These are phyloP conservation scores for Stictocephala bisonia DNA, from an alignment of 2,888 invertebrate species.

Conservation along the genomic window DNA sequence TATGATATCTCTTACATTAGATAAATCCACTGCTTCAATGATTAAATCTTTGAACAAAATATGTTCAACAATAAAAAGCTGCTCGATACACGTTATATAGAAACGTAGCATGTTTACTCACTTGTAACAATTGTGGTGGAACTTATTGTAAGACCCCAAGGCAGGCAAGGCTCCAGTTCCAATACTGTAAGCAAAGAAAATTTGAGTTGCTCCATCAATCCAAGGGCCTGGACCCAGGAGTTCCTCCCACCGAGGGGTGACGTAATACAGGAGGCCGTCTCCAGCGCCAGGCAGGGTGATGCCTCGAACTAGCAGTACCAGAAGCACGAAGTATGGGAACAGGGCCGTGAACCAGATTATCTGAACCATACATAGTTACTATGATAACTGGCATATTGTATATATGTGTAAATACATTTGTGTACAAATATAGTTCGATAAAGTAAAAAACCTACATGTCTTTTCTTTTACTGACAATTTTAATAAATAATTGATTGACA, in stretches of 20 bases:
- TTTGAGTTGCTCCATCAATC: constrained; percentile 83
- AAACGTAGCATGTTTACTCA: constrained; percentile 62
- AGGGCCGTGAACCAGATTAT: constrained; percentile 83
- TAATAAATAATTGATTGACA: background rate
- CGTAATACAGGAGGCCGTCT: constrained; percentile 74
- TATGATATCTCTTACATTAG: too few species aligned
- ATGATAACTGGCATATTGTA: too few species aligned
- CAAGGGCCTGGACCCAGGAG: constrained; percentile 70
- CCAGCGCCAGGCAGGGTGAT: constrained; percentile 75
- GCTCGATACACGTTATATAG: too few species aligned
- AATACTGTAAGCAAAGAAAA: constrained; percentile 82
- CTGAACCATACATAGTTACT: constrained; percentile 60
- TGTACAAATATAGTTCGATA: too few species aligned
- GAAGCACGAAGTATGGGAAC: constrained; percentile 78
- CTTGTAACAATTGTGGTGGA: constrained; percentile 81
- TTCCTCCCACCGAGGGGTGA: constrained; percentile 72
- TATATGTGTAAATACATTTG: too few species aligned
- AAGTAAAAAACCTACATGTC: too few species aligned
- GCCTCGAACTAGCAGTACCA: constrained; percentile 74
- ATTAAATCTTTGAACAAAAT: too few species aligned
- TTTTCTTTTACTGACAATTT: too few species aligned
- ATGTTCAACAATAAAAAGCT: too few species aligned
- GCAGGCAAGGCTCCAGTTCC: constrained; percentile 81
- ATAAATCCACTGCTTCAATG: too few species aligned
- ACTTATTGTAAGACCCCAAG: constrained; percentile 79